These are phyloP conservation scores for Trematomus bernacchii DNA, from an alignment of 2,797 vertebrate species.

Conservation along the genomic window DNA sequence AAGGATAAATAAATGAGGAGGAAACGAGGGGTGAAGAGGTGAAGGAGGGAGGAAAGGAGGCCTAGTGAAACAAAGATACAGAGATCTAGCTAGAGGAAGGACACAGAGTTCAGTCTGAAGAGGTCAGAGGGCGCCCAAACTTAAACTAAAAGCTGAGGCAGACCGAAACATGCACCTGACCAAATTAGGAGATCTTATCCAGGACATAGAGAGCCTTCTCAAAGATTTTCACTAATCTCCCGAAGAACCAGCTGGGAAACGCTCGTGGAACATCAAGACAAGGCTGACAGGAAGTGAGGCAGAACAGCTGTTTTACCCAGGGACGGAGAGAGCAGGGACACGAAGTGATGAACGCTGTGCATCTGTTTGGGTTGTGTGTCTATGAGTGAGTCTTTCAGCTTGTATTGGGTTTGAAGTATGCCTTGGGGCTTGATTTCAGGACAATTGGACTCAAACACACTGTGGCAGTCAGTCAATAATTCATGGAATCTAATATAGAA, in stretches of 20 bases:
- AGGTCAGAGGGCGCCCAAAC: slow-evolving; percentile 27
- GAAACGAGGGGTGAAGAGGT: neutral
- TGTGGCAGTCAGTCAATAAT: neutral
- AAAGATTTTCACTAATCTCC: neutral
- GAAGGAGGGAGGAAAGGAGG: neutral
- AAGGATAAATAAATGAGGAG: slow-evolving; percentile 13
- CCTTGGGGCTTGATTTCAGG: neutral
- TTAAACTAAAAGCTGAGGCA: neutral
- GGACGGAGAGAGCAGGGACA: neutral
- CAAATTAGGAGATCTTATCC: slow-evolving; percentile 45
- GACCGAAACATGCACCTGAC: neutral
- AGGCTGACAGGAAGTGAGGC: neutral
- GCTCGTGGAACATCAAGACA: neutral
- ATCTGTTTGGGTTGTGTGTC: slow-evolving; percentile 1
- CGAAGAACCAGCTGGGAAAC: neutral
- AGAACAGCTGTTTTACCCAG: slow-evolving; percentile 2
- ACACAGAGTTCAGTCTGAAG: neutral
- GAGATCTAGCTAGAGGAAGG: neutral
- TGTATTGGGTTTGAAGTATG: too few species aligned
- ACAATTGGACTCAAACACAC: neutral
- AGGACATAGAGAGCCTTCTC: neutral
- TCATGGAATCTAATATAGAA: neutral
- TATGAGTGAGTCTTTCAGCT: neutral
- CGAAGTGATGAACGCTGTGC: neutral
- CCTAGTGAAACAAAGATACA: neutral